Evolutionary conservation across 1,140 invertebrate species (phyloP), one percentile per base, ranked within the genome.

Genomic region (Hylyphantes graminicola): DNA sequence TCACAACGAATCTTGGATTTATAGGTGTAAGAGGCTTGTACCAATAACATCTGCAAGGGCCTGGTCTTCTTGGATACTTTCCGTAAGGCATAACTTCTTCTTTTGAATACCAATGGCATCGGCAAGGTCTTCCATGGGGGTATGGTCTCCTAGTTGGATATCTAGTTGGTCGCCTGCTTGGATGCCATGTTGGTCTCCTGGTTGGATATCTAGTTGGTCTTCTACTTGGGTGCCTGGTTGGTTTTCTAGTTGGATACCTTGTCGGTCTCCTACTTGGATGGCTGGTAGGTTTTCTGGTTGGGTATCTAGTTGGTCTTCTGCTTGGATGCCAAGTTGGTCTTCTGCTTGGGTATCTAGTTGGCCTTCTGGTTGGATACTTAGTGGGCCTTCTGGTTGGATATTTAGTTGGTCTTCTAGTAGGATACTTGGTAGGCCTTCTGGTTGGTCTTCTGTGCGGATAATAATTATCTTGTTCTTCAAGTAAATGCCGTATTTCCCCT

Each of bases 1-100:
- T 65, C 2, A 78, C 51, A 9, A 78, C 55, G 21, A 78, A 78
- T 35, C 61, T 78, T 11, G 76, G 76, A 55, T 78, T 78, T 8
- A 78, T 8, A n/a, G 50, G 3, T 53, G 59, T 12, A 48, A 76
- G 17, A 53, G 63, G 17, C 11, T 50, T 70, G 67, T 67, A 21
- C 19, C 48, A 9, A 13, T 17, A 50, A 11, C 57, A 51, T n/a
- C 59, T 7, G 11, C 59, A 61, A 6, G 19, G 7, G 35, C 67
- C 35, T 0, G 35, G 2, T 48, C 15, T 8, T 15, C 6, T 15
- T 50, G 48, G 35, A 10, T 13, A 51, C 35, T 13, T 11, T 35
- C 35, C 35, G 35, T 35, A 35, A 35, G 35, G 35, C 2, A 35
- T 35, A 35, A 35, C 35, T 35, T 35, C 35, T 35, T 35, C 35